Conservation (phyloP, 2,113 vertebrate genomes). For the Albula glossodonta region DNA sequence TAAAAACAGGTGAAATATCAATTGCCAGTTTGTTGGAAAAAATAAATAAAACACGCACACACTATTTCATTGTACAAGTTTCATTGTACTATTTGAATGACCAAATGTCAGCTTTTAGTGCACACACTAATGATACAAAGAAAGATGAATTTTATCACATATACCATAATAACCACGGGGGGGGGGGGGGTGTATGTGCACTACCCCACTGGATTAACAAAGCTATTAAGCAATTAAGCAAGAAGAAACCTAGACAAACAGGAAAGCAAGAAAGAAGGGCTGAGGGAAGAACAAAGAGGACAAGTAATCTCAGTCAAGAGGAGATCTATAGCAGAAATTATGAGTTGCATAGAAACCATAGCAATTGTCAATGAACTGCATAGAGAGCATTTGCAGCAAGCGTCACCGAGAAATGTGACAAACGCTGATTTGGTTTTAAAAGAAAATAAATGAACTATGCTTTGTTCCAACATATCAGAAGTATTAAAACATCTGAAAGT, state of each 20-base stretch:
- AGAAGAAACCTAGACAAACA: conserved; percentile 19
- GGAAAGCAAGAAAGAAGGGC: conserved; percentile 31
- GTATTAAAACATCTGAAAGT: background rate
- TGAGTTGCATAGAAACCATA: conserved; percentile 60
- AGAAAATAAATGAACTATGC: background rate
- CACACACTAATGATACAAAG: conserved; percentile 58
- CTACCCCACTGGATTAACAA: background rate
- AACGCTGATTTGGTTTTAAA: background rate
- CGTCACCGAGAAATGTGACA: conserved; percentile 30
- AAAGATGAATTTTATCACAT: conserved; percentile 36
- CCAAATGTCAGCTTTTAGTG: conserved; percentile 65
- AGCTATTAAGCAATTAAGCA: background rate
- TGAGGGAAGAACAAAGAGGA: conserved; percentile 39
- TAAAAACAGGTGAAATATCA: conserved; percentile 56
- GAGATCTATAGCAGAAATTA: conserved; percentile 30
- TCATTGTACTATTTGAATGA: conserved; percentile 63
- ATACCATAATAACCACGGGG: background rate
- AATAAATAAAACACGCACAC: conserved; percentile 33
- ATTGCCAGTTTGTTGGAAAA: conserved; percentile 55
- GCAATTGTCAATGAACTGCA: conserved; percentile 30
- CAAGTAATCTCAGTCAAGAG: background rate
- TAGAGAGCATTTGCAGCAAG: conserved; percentile 40
- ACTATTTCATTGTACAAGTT: conserved; percentile 48
- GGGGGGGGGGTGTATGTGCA: background rate
- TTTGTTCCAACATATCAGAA: background rate